These are phyloP conservation scores for Corythornis vintsioides DNA, from an alignment of 2,113 vertebrate species.

Conservation along the genomic window DNA sequence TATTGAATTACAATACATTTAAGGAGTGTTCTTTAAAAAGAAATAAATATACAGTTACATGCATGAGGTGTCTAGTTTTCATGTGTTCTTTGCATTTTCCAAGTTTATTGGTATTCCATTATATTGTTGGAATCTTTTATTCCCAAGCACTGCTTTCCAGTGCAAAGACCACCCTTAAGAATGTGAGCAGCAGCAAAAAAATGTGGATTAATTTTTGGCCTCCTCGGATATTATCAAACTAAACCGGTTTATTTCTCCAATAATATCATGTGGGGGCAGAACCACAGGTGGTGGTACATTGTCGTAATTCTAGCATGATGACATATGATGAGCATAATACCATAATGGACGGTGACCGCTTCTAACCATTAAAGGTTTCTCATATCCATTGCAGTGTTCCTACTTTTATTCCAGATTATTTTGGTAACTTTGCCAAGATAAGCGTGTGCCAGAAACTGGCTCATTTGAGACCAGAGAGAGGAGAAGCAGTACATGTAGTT, in stretches of 20 bases:
- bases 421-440: not conserved
- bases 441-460: not conserved
- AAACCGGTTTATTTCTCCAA: not conserved
- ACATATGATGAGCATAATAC: not conserved
- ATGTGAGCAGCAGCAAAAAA: not conserved
- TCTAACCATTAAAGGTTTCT: not conserved
- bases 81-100: conserved; percentile 70
- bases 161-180: not conserved
- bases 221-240: not conserved
- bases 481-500: not conserved
- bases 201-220: not conserved
- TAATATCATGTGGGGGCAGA: not conserved
- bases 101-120: not conserved
- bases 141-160: not conserved
- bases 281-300: not conserved
- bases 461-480: not conserved
- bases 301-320: not conserved
- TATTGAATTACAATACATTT: conserved; percentile 81
- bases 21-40: conserved; percentile 88
- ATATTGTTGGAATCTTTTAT: not conserved
- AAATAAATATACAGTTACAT: conserved; percentile 85
- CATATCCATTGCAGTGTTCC: not conserved
- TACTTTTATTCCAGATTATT: conserved; percentile 24
- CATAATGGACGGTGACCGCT: accelerated
- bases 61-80: conserved; percentile 78